Evolutionary conservation across 2,888 invertebrate species (phyloP).

Genomic region (Rhagonycha lutea): DNA sequence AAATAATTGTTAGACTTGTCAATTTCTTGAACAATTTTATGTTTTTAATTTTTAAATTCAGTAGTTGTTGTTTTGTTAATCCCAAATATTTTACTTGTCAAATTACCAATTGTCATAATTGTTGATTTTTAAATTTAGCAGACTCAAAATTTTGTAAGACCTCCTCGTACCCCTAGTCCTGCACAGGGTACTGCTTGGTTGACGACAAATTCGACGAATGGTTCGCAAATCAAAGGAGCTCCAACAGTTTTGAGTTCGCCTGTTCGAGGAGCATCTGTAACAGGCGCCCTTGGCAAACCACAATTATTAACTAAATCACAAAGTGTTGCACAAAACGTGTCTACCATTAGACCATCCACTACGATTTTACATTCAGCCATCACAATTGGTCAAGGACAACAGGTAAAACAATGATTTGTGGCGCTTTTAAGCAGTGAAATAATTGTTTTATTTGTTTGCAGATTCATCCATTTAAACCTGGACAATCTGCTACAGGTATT

Average conservation of each 20-base stretch:
- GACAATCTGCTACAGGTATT: constrained; percentile 44
- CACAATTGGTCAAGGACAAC: constrained; percentile 50
- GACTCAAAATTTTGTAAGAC: constrained; percentile 48
- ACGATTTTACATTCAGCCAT: constrained; percentile 53
- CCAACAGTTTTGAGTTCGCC: constrained; percentile 52
- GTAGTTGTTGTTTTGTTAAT: background rate
- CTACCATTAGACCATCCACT: constrained; percentile 49
- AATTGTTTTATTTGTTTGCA: constrained; percentile 32
- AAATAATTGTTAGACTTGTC: background rate
- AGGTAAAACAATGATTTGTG: constrained; percentile 36
- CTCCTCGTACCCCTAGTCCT: constrained; percentile 53
- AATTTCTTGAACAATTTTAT: background rate
- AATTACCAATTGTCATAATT: background rate
- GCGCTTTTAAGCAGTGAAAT: background rate
- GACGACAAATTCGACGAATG: constrained; percentile 47
- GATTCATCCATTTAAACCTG: constrained; percentile 50
- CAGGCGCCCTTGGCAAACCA: constrained; percentile 43
- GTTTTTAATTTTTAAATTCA: background rate
- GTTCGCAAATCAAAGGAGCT: constrained; percentile 51
- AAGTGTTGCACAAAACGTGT: constrained; percentile 41
- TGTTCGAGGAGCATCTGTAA: constrained; percentile 48
- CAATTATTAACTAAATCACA: constrained; percentile 50
- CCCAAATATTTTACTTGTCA: background rate
- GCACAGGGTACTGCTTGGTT: constrained; percentile 52
- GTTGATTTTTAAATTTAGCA: constrained; percentile 14